Base-by-base conservation (phyloP, 2,888 invertebrate species). In the Cosmia trapezina region DNA sequence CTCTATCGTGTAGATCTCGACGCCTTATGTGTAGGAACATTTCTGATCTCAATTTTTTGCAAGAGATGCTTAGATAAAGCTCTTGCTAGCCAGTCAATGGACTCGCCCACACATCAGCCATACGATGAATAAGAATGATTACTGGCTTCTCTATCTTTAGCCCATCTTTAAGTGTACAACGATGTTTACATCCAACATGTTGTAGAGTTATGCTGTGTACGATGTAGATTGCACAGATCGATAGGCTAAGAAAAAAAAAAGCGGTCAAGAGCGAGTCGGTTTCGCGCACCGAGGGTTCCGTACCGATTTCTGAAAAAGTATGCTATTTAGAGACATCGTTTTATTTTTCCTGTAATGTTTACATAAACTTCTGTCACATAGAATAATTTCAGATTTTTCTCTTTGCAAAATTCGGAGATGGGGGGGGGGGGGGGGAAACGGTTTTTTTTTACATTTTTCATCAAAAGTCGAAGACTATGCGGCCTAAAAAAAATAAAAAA, bases 41-140 rank as follows among this genome's bases (percentile, higher is more conserved):
- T n/a, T 17, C 51, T 3, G 33, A 22, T 7, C 4, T 7, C 0
- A 0, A n/a, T n/a, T 60, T 74, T 60, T 54, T 43, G 12, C 33
- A 19, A 41, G 41, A 43, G 22, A n/a, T 41, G 22, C 22, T 54
- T 49, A 19, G 43, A 37, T n/a, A 73, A 53, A 59, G 22, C 33
- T 54, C 53, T 37, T 33, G 19, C 17, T 43, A 33, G 2, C 53
- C 19, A 80, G 60, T 73, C 47, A 54, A 73, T 60, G 12, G 72
- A 33, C 37, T 47, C 53, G 53, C 47, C 41, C 73, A 79, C 72
- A 59, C 45, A n/a, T 19, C 8, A 51, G 37, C n/a, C 49, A 59
- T 78, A 47, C 28, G 41, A 73, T 80, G 53, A 60, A 72, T 74
- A 73, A 43, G 22, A 60, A 59, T 72, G 59, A 79, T 53, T 49